A percentile compares a stretch with the other conserved stretches of the same genome.
Conservation (phyloP, 2,113 vertebrate species). For the Clarias gariepinus region DNA sequence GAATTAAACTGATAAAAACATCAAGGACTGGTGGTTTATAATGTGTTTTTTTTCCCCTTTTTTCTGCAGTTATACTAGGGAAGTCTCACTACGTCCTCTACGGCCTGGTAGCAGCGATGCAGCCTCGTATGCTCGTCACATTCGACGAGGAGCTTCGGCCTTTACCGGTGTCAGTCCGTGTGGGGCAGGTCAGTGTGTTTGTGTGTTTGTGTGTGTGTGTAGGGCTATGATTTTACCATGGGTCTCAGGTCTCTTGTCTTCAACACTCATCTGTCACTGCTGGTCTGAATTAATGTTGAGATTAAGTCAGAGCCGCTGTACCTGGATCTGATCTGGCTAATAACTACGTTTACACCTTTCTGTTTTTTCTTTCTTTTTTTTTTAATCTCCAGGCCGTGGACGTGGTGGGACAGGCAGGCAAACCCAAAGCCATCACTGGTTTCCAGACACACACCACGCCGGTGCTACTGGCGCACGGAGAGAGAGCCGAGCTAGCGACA, state of each 20-base stretch:
- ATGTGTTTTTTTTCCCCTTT: conserved; percentile 4
- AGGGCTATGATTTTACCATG: neutral
- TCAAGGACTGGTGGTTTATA: neutral
- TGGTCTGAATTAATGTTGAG: neutral
- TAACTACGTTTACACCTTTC: neutral
- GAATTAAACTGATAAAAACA: neutral
- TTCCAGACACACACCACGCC: conserved; percentile 99
- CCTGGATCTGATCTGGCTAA: neutral
- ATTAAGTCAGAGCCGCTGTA: neutral
- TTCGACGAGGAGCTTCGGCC: conserved; percentile 95
- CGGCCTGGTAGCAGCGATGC: conserved; percentile 96
- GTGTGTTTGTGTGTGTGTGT: neutral
- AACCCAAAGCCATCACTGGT: conserved; percentile 97
- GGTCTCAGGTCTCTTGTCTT: no score
- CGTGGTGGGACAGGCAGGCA: conserved; percentile 96
- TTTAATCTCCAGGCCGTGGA: conserved; percentile 83
- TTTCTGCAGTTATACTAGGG: conserved; percentile 86
- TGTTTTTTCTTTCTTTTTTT: neutral
- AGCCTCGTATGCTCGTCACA: conserved; percentile 97
- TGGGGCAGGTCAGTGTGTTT: conserved; percentile 84
- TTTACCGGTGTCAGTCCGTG: conserved; percentile 90
- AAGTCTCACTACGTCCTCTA: conserved; percentile 97
- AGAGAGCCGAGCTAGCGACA: conserved; percentile 93
- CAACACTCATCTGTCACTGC: neutral
- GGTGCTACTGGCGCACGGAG: conserved; percentile 91